phyloP scores from a whole-genome alignment of 2,888 invertebrate species.

The Synanthedon tipuliformis region DNA sequence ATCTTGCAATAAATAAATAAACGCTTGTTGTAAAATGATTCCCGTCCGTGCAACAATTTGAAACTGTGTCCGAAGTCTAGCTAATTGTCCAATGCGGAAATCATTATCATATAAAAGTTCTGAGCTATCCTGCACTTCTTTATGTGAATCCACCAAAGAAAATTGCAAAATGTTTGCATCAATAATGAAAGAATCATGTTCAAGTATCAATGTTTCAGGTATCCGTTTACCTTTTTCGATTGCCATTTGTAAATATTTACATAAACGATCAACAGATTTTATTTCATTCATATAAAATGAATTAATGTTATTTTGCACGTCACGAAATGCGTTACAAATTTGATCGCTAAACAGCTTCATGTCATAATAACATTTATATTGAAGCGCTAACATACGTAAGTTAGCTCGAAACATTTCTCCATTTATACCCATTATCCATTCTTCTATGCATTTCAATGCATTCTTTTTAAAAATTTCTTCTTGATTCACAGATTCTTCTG shows the following conservation, averaged over 20 bases:
- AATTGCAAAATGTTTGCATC: constrained; percentile 55
- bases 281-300: constrained; percentile 54
- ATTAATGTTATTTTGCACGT: constrained; percentile 54
- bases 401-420: constrained; percentile 68
- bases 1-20: constrained; percentile 66
- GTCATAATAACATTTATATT: constrained; percentile 46
- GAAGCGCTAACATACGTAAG: constrained; percentile 44
- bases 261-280: constrained; percentile 59
- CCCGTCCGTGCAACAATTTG: constrained; percentile 55
- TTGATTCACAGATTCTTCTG: constrained; percentile 29
- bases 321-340: constrained; percentile 49
- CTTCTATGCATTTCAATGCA: constrained; percentile 57
- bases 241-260: constrained; percentile 61
- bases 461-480: constrained; percentile 49
- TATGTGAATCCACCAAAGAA: constrained; percentile 16
- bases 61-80: constrained; percentile 40
- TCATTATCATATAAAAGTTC: constrained; percentile 30
- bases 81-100: constrained; percentile 47
- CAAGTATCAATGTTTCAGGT: constrained; percentile 54
- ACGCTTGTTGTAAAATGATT: constrained; percentile 49
- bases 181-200: constrained; percentile 59
- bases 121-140: constrained; percentile 10
- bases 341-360: constrained; percentile 55
- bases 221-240: constrained; percentile 59
- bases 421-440: constrained; percentile 69